Percentiles rank a stretch among this genome's conserved stretches.
Conservation (phyloP, 2,797 vertebrate genomes). For the Dallia pectoralis region DNA sequence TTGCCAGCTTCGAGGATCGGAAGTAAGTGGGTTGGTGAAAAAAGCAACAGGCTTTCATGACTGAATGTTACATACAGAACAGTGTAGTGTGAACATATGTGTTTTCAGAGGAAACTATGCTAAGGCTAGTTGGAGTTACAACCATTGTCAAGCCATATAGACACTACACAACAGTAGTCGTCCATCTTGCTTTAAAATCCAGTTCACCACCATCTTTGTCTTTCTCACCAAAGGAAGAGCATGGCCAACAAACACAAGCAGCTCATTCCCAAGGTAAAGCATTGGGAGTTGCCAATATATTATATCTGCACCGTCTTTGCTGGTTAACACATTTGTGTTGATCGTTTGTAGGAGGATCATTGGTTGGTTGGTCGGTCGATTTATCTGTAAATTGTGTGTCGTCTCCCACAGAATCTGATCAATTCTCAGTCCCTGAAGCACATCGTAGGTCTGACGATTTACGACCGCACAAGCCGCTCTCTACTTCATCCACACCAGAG, state of each 20-base stretch:
- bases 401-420: slow-evolving; percentile 73
- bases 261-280: slow-evolving; percentile 90
- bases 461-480: background rate
- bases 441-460: background rate
- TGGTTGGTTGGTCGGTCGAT: background rate
- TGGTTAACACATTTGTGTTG: background rate
- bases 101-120: background rate
- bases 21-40: slow-evolving; percentile 79
- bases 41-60: background rate
- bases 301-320: background rate
- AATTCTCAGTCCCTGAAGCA: slow-evolving; percentile 1
- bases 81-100: background rate
- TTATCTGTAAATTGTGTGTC: background rate
- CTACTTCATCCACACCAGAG: background rate
- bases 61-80: background rate
- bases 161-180: background rate
- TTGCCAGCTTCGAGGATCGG: slow-evolving; percentile 86
- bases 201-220: slow-evolving; percentile 57
- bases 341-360: background rate
- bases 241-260: slow-evolving; percentile 86
- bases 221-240: slow-evolving; percentile 78
- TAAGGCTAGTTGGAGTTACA: background rate
- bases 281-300: background rate
- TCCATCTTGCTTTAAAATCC: background rate
- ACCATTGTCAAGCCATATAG: slow-evolving; percentile 7